Conservation (phyloP, 1,140 invertebrate species). For the Pemphigus obesinymphae region DNA sequence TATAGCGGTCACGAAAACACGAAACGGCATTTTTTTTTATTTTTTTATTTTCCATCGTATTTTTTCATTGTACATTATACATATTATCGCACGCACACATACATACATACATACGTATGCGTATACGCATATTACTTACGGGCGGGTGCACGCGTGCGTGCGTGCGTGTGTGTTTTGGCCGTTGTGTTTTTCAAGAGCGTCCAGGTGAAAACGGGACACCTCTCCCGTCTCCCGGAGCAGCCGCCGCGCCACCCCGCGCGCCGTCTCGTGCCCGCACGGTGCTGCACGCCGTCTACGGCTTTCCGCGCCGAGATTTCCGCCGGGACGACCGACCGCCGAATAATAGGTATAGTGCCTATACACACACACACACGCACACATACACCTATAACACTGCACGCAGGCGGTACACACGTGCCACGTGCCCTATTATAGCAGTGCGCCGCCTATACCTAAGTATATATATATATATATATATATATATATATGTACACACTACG, state of each 20-base stretch:
- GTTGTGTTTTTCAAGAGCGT: conserved; percentile 27
- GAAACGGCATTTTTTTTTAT: not conserved
- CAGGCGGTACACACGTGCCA: not conserved
- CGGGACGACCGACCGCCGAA: too few relatives aligned
- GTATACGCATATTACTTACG: not conserved
- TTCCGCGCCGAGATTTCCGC: conserved; percentile 27
- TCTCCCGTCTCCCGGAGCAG: not conserved
- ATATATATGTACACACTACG: not conserved
- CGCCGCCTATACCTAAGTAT: too few relatives aligned
- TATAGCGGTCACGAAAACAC: not conserved
- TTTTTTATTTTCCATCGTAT: too few relatives aligned
- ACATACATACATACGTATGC: not conserved
- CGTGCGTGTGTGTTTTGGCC: not conserved
- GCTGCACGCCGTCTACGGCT: not conserved
- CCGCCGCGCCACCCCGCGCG: not conserved
- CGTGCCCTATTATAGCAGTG: not conserved
- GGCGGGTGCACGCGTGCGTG: not conserved
- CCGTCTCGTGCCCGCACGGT: not conserved
- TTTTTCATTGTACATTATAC: not conserved
- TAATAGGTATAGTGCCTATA: too few relatives aligned
- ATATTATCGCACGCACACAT: not conserved
- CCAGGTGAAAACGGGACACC: conserved; percentile 20
- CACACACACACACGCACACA: too few relatives aligned
- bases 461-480: too few relatives aligned
- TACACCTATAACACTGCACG: too few relatives aligned